Conservation (phyloP, 1,140 invertebrate genomes). For the Danaus melanippus region DNA sequence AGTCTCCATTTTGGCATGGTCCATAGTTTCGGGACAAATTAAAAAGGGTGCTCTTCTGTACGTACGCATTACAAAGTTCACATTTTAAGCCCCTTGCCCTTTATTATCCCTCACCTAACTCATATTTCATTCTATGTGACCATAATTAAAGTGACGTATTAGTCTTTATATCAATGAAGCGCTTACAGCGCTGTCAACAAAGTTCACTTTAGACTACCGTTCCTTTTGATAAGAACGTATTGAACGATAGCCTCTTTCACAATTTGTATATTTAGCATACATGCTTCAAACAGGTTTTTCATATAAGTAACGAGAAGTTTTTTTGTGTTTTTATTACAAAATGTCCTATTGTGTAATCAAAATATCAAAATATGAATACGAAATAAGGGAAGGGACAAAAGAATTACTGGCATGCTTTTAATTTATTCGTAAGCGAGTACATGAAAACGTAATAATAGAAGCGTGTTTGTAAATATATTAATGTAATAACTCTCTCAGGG, state of each 20-base stretch:
- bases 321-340: constrained; percentile 57
- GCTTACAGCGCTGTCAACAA: constrained; percentile 42
- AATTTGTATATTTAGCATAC: constrained; percentile 70
- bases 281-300: constrained; percentile 65
- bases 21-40: constrained; percentile 64
- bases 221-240: constrained; percentile 45
- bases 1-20: constrained; percentile 54
- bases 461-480: constrained; percentile 71
- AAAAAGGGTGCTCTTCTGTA: constrained; percentile 60
- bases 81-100: constrained; percentile 62
- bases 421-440: constrained; percentile 69
- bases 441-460: constrained; percentile 71
- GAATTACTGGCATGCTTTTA: constrained; percentile 68
- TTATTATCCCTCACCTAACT: constrained; percentile 69
- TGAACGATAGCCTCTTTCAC: constrained; percentile 66
- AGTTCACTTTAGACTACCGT: constrained; percentile 41
- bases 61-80: constrained; percentile 66
- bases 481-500: constrained; percentile 63
- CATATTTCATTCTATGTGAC: constrained; percentile 69
- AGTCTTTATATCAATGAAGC: constrained; percentile 41
- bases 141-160: constrained; percentile 60
- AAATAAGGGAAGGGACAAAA: constrained; percentile 70
- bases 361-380: constrained; percentile 70
- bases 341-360: constrained; percentile 65
- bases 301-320: constrained; percentile 48